Evolutionary conservation across 1,140 invertebrate genomes (phyloP), one percentile per base, ranked within the genome.

Genomic region (Adoxophyes honmai): DNA sequence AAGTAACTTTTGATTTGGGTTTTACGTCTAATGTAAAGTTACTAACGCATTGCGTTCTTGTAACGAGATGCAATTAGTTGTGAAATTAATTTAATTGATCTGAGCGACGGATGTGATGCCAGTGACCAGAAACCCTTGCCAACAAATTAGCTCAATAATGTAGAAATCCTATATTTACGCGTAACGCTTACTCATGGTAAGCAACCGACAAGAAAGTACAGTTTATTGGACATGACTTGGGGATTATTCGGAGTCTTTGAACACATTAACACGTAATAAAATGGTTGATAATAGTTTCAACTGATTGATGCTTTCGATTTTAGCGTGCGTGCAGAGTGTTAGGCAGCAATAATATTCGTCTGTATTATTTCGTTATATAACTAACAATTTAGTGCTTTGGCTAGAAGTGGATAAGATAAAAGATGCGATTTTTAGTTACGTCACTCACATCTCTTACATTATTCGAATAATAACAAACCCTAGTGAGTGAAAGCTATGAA

Each of bases 281-380:
- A 18, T 10, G 39, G 14, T 21, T 18, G 14, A 18, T 42, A 9
- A 3, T 33, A 11, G 3, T 48, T 44, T 8, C 28, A 10, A 18
- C 7, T 21, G 16, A 28, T 8, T 1, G 42, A 48, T 48, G 16
- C 21, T 48, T 48, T 48, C 21, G 5, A 21, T 28, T 48, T 28
- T 48, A 48, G 42, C 42, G 42, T 48, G 21, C 42, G 21, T 28
- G 42, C 6, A 11, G 13, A 11, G 16, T 48, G 21, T 48, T 48
- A 28, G 16, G 39, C 39, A 9, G 16, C 21, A 10, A 18, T n/a
- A n/a, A n/a, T n/a, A n/a, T n/a, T n/a, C n/a, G n/a, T n/a, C n/a
- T n/a, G n/a, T n/a, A n/a, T n/a, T n/a, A n/a, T n/a, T n/a, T n/a
- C n/a, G n/a, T n/a, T n/a, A n/a, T n/a, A n/a, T n/a, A n/a, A n/a